Conservation (phyloP, 2,888 invertebrate species). For the Scaeva pyrastri region DNA sequence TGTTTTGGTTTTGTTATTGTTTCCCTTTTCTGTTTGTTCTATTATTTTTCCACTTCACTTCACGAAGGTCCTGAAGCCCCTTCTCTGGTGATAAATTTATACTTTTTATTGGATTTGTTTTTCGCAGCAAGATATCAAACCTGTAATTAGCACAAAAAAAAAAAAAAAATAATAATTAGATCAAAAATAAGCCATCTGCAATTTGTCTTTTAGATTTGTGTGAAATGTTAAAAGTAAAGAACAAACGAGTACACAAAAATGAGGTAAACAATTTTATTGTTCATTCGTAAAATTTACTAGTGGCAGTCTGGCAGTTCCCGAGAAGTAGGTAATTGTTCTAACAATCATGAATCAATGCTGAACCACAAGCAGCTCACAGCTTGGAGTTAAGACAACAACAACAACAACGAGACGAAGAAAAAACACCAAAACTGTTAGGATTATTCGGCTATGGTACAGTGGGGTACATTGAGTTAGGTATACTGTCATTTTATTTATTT, state of each 20-base stretch:
- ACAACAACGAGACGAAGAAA: not conserved
- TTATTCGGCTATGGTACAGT: not conserved
- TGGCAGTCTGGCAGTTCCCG: conserved; percentile 26
- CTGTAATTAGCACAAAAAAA: conserved; percentile 49
- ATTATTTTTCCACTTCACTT: conserved; percentile 5
- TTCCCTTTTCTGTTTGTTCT: conserved; percentile 2
- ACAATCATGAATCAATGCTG: conserved; percentile 64
- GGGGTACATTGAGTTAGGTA: not conserved
- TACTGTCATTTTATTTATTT: not conserved
- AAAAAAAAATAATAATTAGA: conserved; percentile 49
- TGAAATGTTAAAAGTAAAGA: not conserved
- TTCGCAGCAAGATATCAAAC: conserved; percentile 57
- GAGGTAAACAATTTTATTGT: conserved; percentile 66
- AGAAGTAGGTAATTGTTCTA: conserved; percentile 67
- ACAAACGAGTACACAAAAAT: conserved; percentile 24
- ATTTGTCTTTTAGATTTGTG: conserved; percentile 35
- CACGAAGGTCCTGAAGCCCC: not conserved
- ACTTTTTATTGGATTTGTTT: conserved; percentile 30
- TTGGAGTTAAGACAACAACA: conserved; percentile 14
- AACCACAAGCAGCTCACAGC: conserved; percentile 42
- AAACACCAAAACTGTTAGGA: not conserved
- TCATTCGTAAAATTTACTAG: conserved; percentile 48
- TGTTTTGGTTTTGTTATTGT: not conserved
- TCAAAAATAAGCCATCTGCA: conserved; percentile 50
- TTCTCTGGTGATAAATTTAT: conserved; percentile 8